phyloP scores from a whole-genome alignment of 2,888 invertebrate genomes.

The Melanostoma scalare region DNA sequence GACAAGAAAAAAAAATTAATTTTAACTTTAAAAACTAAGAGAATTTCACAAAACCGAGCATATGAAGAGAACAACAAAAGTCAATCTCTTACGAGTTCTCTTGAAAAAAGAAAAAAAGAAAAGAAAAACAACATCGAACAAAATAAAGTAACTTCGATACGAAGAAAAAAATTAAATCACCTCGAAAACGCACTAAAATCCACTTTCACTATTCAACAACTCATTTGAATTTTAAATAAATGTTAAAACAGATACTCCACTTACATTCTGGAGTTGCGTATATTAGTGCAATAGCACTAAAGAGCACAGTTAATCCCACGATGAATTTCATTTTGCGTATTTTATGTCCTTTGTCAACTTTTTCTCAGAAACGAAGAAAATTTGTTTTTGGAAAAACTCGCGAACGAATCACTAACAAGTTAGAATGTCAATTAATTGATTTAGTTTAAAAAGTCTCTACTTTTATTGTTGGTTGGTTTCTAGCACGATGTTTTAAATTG shows the following conservation, averaged over 20 bases:
- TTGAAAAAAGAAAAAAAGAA: slow-evolving; percentile 7
- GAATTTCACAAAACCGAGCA: background rate
- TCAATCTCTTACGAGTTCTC: slow-evolving; percentile 13
- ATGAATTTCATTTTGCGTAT: slow-evolving; percentile 47
- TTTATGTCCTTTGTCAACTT: slow-evolving; percentile 14
- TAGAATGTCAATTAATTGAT: slow-evolving; percentile 45
- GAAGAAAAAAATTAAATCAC: slow-evolving; percentile 46
- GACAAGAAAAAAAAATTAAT: background rate
- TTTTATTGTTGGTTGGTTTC: slow-evolving; percentile 37
- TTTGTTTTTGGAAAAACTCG: slow-evolving; percentile 15
- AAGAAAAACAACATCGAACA: background rate
- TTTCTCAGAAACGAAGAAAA: background rate
- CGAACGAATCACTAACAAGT: slow-evolving; percentile 41
- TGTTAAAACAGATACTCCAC: slow-evolving; percentile 20
- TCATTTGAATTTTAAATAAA: background rate
- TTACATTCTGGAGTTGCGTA: slow-evolving; percentile 37
- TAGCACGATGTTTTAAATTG: slow-evolving; percentile 15
- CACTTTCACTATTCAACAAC: slow-evolving; percentile 48
- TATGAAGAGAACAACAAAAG: background rate
- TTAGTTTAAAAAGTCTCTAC: slow-evolving; percentile 6
- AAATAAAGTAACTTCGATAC: slow-evolving; percentile 25
- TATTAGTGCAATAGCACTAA: slow-evolving; percentile 30
- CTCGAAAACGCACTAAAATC: slow-evolving; percentile 13
- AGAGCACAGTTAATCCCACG: slow-evolving; percentile 37
- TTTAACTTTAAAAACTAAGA: background rate